Base-by-base conservation (phyloP, 2,113 vertebrate species). In the Furnarius figulus region DNA sequence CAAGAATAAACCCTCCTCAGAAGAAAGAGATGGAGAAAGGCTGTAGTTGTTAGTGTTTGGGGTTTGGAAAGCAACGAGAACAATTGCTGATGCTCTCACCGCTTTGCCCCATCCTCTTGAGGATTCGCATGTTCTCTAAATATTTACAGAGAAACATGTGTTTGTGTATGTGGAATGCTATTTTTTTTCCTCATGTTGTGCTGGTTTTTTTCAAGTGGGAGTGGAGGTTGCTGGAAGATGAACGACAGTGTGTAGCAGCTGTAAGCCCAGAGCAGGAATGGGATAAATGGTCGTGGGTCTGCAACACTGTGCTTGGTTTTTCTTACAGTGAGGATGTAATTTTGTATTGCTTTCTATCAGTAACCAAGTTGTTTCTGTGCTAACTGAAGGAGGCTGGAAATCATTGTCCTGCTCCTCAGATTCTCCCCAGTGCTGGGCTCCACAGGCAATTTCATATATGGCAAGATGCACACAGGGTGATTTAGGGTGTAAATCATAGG, bases 91-190 rank as follows among this genome's bases (percentile, higher is more conserved):
- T 0, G 8, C 28, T 76, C 70, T 67, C 55, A 22, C 12, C 14
- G 6, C 63, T 77, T 80, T 63, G 79, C 22, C 63, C 23, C 0
- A 0, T 33, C 85, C 76, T 31, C 55, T 25, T 16, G 83, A 77
- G 76, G 72, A 47, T 88, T 90, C 5, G 0, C 35, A 2, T 15
- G 40, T 49, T 93, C 76, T 82, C 71, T 84, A 91, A 90, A 85
- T 84, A 56, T 87, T 93, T 93, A 40, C 68, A 89, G 46, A 73
- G 52, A 67, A 79, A 37, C 55, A 33, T 49, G 59, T 87, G 68
- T 52, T 81, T 88, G 65, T 76, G 37, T 8, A 53, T 37, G 42
- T 35, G 49, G 39, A 59, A 59, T 5, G 27, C 39, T 84, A 2
- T 40, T 67, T 71, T 35, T 23, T 3, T 27, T 61, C 5, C 46